Base-by-base conservation (phyloP, 2,888 invertebrate species). In the Pristionchus maxplancki region DNA sequence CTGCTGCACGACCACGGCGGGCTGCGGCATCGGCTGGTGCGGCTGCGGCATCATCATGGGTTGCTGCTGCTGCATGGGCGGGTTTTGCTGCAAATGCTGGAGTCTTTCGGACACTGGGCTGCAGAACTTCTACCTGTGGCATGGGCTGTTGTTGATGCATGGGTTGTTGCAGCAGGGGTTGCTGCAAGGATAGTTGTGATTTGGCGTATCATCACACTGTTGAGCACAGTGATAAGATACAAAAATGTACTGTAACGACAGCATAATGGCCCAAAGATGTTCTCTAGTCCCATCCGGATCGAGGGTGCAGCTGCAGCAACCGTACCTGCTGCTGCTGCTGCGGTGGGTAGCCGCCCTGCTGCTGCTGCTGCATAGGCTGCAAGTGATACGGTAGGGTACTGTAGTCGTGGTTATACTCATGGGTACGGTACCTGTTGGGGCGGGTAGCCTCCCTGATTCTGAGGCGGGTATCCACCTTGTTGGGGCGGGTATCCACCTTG, bases 31-130 rank as follows among this genome's bases (percentile, higher is more conserved):
- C 20, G 67, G 67, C 34, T 67, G 58, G 15, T 11, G 71, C 37
- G 13, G n/a, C 28, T 78, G 78, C 74, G 40, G 74, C 78, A 48
- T 37, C 71, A 20, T 13, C 71, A 74, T 28, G n/a, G 78, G 78
- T n/a, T 78, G 78, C 44, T 40, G 78, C 44, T 78, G 78, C 78
- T 67, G 67, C 67, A 34, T 28, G 67, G 67, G 62, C 28, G n/a
- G 62, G 62, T 28, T 24, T 24, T 62, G 62, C n/a, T 24, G 58
- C 62, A 11, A n/a, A n/a, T n/a, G n/a, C n/a, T n/a, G n/a, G n/a
- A n/a, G n/a, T n/a, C n/a, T n/a, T n/a, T n/a, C n/a, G n/a, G n/a
- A n/a, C n/a, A n/a, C n/a, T n/a, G n/a, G n/a, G n/a, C n/a, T n/a
- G n/a, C n/a, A n/a, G n/a, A n/a, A n/a, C n/a, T n/a, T n/a, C n/a